Evolutionary conservation across 2,797 vertebrate genomes (phyloP).

Genomic region (Xenopus petersii): DNA sequence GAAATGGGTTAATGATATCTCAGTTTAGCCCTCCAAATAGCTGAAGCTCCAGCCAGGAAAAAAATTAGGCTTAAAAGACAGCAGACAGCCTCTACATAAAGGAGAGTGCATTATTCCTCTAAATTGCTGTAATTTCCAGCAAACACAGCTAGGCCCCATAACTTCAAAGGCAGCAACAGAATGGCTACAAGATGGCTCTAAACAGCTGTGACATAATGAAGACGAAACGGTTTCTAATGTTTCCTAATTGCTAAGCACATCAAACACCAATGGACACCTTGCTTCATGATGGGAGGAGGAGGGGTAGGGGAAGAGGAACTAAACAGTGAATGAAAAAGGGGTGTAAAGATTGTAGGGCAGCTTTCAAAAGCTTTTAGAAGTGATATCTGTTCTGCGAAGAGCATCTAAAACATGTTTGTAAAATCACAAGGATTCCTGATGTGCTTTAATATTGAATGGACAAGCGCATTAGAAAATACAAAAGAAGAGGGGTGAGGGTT

Average conservation of each 20-base stretch:
- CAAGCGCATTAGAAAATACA: too few relatives aligned
- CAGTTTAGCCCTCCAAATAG: constrained; percentile 34
- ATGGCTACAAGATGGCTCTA: constrained; percentile 45
- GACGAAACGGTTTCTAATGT: constrained; percentile 44
- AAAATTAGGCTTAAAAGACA: constrained; percentile 39
- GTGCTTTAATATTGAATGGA: too few relatives aligned
- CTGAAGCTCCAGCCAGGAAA: constrained; percentile 36
- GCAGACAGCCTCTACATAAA: constrained; percentile 44
- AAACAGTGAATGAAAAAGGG: constrained; percentile 8
- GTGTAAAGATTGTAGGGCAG: constrained; percentile 1
- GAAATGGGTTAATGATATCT: constrained; percentile 34
- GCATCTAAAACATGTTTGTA: too few relatives aligned
- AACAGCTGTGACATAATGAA: constrained; percentile 49
- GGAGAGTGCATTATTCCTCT: constrained; percentile 46
- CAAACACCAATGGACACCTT: constrained; percentile 45
- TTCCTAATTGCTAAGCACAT: constrained; percentile 46
- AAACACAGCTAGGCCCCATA: constrained; percentile 43
- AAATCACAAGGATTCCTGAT: too few relatives aligned
- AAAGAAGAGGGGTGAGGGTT: too few relatives aligned
- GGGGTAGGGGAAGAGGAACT: constrained; percentile 7
- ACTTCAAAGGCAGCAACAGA: constrained; percentile 47
- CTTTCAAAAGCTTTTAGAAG: not conserved
- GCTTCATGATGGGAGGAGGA: constrained; percentile 16
- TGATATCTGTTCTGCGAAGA: too few relatives aligned
- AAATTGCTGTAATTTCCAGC: constrained; percentile 48